These are phyloP conservation scores for Leucoraja erinaceus DNA, from an alignment of 2,113 vertebrate genomes.

Conservation along the genomic window DNA sequence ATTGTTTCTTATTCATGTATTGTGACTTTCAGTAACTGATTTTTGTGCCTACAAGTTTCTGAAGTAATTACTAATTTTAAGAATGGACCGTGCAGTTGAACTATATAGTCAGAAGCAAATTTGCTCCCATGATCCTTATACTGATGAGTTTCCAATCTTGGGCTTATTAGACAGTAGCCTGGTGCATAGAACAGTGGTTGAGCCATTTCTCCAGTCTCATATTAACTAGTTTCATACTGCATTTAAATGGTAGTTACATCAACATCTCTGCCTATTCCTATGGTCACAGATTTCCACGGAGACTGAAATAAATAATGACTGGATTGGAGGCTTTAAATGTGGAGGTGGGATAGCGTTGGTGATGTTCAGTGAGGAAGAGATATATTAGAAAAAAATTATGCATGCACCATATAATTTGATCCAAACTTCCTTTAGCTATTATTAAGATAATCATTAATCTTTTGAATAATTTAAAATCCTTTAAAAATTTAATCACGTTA, in stretches of 20 bases:
- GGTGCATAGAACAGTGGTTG: background rate
- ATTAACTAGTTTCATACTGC: background rate
- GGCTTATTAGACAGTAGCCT: background rate
- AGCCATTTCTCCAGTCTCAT: background rate
- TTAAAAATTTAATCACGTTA: background rate
- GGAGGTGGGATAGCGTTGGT: no score
- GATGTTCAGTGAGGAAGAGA: no score
- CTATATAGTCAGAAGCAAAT: background rate
- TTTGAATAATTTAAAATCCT: slow-evolving; percentile 10
- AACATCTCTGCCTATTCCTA: background rate
- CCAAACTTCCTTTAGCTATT: background rate
- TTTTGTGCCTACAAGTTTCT: background rate
- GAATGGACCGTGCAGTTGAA: background rate
- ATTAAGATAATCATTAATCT: background rate
- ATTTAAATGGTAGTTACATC: background rate
- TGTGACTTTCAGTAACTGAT: background rate
- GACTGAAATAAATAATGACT: background rate
- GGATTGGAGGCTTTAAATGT: no score
- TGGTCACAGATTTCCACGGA: no score
- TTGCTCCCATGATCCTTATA: background rate
- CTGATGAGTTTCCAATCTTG: background rate
- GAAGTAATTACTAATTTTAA: background rate
- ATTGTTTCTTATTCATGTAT: background rate
- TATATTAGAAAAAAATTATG: background rate
- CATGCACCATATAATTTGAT: background rate